phyloP scores from a whole-genome alignment of 2,113 vertebrate genomes.

The Gymnorhina tibicen region DNA sequence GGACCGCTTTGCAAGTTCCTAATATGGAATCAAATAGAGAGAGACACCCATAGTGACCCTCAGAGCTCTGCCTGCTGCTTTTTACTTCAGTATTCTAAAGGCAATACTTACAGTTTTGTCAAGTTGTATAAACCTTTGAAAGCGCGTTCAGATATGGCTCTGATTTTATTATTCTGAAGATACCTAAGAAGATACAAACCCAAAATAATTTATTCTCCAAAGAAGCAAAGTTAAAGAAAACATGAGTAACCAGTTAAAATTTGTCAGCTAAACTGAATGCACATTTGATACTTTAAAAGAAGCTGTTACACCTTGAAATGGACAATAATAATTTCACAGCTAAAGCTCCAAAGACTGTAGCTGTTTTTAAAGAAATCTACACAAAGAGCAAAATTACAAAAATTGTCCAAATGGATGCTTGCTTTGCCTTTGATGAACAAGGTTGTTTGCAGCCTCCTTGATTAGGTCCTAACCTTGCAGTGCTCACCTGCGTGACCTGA shows the following conservation, averaged over 20 bases:
- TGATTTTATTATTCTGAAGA: constrained; percentile 89
- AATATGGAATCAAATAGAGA: background rate
- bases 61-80: background rate
- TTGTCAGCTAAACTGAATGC: background rate
- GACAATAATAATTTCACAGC: background rate
- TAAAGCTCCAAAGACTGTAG: background rate
- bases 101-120: constrained; percentile 86
- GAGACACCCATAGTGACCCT: accelerated
- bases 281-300: background rate
- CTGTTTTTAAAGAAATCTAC: background rate
- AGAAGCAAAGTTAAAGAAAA: background rate
- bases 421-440: background rate
- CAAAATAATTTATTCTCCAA: background rate
- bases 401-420: background rate
- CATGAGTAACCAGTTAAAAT: background rate
- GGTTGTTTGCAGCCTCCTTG: accelerated
- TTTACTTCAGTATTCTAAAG: background rate
- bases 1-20: background rate
- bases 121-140: constrained; percentile 89
- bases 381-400: background rate
- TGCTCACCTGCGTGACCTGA: background rate
- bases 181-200: constrained; percentile 73
- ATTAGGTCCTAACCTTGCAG: background rate
- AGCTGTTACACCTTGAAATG: background rate
- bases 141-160: constrained; percentile 77